These are phyloP conservation scores for Hoplodrina ambigua DNA, from an alignment of 2,888 invertebrate species.

Conservation along the genomic window DNA sequence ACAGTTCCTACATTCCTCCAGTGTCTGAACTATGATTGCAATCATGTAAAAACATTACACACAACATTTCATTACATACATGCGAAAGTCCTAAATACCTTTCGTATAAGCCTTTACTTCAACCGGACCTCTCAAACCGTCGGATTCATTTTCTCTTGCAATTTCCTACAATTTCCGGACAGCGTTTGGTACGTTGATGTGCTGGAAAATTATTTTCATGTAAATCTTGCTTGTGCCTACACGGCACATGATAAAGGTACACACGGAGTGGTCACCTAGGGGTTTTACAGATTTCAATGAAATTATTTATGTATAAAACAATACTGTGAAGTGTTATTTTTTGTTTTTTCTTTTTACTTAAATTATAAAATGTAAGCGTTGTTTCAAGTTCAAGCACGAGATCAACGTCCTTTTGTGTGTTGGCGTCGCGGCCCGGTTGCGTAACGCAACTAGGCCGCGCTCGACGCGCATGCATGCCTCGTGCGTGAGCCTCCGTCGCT, in stretches of 20 bases:
- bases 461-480: constrained; percentile 73
- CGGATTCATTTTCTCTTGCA: constrained; percentile 90
- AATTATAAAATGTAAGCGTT: constrained; percentile 14
- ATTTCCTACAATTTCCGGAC: constrained; percentile 90
- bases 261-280: not conserved
- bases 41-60: constrained; percentile 10
- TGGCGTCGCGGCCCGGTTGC: constrained; percentile 71
- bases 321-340: constrained; percentile 5
- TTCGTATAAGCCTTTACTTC: constrained; percentile 59
- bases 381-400: constrained; percentile 84
- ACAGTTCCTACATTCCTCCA: not conserved
- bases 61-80: constrained; percentile 28
- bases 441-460: constrained; percentile 75
- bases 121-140: constrained; percentile 84
- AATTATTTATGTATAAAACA: not conserved
- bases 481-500: constrained; percentile 68
- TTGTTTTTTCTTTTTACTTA: constrained; percentile 11
- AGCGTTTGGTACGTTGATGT: constrained; percentile 84
- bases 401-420: constrained; percentile 81
- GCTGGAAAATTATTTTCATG: constrained; percentile 85
- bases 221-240: constrained; percentile 54
- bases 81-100: constrained; percentile 66
- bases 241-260: constrained; percentile 13
- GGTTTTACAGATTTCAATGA: constrained; percentile 4
- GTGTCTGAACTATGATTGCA: constrained; percentile 17